phyloP scores from a whole-genome alignment of 53 echinoderm and acorn worm species.

The Astropecten irregularis region DNA sequence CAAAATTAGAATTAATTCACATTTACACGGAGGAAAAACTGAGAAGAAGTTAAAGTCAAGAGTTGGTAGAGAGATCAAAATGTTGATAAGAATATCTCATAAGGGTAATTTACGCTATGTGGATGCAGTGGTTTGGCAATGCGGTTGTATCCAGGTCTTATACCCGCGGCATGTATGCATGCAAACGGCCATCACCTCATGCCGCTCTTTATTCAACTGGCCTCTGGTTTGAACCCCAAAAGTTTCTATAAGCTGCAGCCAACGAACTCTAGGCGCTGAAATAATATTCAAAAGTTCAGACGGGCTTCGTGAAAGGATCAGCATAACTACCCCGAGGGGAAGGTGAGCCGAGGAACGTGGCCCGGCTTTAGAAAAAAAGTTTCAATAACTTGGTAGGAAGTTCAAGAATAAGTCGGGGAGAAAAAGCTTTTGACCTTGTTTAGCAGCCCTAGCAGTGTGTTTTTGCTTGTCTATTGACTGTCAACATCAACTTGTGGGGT shows the following conservation, averaged over 20 bases:
- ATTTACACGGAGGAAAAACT: not conserved
- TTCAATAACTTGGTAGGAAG: slow-evolving; percentile 46
- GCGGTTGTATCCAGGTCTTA: not conserved
- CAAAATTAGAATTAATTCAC: slow-evolving; percentile 45
- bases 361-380: slow-evolving; percentile 25
- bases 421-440: slow-evolving; percentile 44
- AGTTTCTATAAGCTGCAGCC: slow-evolving; percentile 24
- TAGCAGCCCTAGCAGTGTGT: slow-evolving; percentile 15
- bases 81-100: slow-evolving; percentile 26
- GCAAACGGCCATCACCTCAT: not conserved
- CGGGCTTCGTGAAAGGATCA: slow-evolving; percentile 24
- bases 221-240: not conserved
- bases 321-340: slow-evolving; percentile 2
- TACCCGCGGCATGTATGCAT: not conserved
- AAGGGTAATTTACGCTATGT: slow-evolving; percentile 9
- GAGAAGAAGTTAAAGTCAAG: not conserved
- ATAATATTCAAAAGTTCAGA: slow-evolving; percentile 54
- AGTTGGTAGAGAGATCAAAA: not conserved
- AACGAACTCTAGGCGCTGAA: slow-evolving; percentile 33
- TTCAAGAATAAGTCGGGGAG: not conserved
- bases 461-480: slow-evolving; percentile 40
- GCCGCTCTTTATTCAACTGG: not conserved
- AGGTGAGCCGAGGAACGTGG: slow-evolving; percentile 31
- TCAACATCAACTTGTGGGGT: slow-evolving; percentile 56
- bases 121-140: not conserved